Evolutionary conservation across 37 sponge, comb jelly and placozoan genomes (phyloP), one percentile per base, ranked within the genome.

Genomic region (Halichondria panicea): DNA sequence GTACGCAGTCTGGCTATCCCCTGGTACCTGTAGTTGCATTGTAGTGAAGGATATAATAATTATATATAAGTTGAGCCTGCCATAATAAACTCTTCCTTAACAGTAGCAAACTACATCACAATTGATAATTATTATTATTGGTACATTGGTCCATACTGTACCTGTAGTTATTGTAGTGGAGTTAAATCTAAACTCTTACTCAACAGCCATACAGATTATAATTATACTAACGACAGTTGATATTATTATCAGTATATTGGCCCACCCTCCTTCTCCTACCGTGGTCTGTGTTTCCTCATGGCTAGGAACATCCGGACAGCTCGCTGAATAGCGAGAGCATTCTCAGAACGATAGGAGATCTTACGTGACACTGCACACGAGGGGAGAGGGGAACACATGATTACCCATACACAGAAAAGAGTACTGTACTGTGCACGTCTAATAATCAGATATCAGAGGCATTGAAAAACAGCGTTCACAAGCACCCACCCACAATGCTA

Each of bases 281-380:
- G 70, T 37, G 93, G 97, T 67, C 82, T 76, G 56, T 94, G 83
- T 59, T 77, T 91, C 41, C 68, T 74, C 56, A 58, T 21, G 1
- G 93, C 92, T 4, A 92, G 62, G 70, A 52, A 91, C 88, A 84
- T 89, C 32, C 92, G 72, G 0, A 74, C 83, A 72, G 38, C 74
- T 54, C 84, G 76, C 81, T 97, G 98, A 0, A 97, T 72, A 8
- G 78, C 36, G 25, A 95, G 52, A 1, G 84, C 85, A 77, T 81
- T 80, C 36, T 77, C 76, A 63, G 76, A 53, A 11, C 96, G 77
- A 41, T 81, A 88, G 61, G 79, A 22, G 43, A 95, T 95, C 84
- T 95, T 95, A 24, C 81, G 57, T 0, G 81, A 61, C 87, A 95
- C 90, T 89, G 48, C 21, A 79, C 35, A 44, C 6, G 22, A 54